A percentile compares a stretch with the other conserved stretches of the same genome.
Evolutionary conservation across 2,113 vertebrate species (phyloP).

Genomic region (Albula goreensis): DNA sequence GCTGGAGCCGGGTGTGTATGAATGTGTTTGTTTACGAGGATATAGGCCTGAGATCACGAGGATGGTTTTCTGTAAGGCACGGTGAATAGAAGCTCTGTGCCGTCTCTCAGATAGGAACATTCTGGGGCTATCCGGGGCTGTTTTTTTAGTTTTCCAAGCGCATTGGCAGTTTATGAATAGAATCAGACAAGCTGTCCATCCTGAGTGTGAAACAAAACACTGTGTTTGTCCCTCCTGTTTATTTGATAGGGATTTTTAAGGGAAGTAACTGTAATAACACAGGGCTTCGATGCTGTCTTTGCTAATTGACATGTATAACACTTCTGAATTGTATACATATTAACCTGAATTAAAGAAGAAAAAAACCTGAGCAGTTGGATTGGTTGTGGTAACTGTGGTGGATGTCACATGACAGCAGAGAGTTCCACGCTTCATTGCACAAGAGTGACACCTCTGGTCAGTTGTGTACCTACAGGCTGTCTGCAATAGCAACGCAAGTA

Average conservation of each 20-base stretch:
- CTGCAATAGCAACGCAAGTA: too few species aligned
- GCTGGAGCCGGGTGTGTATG: neutral
- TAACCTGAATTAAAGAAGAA: neutral
- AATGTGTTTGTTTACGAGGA: conserved; percentile 18
- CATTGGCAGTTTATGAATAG: neutral
- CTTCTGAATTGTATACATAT: too few species aligned
- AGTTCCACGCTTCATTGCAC: too few species aligned
- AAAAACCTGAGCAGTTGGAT: neutral
- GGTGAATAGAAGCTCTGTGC: neutral
- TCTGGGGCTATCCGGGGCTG: neutral
- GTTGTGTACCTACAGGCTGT: too few species aligned
- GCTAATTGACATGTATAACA: too few species aligned
- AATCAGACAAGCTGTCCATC: neutral
- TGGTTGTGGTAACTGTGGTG: neutral
- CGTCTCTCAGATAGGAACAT: neutral
- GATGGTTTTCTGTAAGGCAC: neutral
- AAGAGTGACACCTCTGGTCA: neutral
- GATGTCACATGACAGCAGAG: neutral
- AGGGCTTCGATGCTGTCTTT: too few species aligned
- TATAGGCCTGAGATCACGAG: neutral
- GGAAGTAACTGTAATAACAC: neutral
- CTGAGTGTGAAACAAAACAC: neutral
- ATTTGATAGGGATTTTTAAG: neutral
- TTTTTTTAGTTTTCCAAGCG: neutral
- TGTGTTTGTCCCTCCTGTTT: neutral